Conservation (phyloP, 2,113 vertebrate species). For the Myanophis thanlyinensis region DNA sequence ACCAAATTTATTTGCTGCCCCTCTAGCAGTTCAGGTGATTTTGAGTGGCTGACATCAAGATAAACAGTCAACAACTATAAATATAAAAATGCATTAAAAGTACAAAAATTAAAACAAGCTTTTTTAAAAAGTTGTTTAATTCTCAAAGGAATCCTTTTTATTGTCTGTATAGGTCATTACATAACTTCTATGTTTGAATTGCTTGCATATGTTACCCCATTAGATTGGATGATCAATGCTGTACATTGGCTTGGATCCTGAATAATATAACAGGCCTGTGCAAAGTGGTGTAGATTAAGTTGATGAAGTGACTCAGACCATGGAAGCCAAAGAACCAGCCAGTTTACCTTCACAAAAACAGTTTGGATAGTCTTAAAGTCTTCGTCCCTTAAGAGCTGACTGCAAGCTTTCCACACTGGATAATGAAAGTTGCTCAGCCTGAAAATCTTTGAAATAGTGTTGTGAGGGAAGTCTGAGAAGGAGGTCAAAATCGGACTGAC, state of each 20-base stretch:
- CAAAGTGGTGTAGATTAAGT: background rate
- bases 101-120: too few species aligned
- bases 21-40: too few species aligned
- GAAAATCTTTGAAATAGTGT: background rate
- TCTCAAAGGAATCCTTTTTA: background rate
- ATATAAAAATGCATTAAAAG: too few species aligned
- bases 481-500: background rate
- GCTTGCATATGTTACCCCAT: background rate
- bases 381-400: background rate
- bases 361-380: background rate
- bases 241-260: background rate
- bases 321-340: background rate
- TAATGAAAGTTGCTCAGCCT: background rate
- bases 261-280: background rate
- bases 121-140: background rate
- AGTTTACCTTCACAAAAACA: background rate
- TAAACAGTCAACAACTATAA: too few species aligned
- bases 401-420: background rate
- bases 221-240: background rate
- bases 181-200: background rate
- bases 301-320: background rate
- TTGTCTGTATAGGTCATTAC: background rate
- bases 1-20: too few species aligned
- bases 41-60: too few species aligned
- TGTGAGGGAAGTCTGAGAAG: background rate